Conservation (phyloP, 2,888 invertebrate genomes). For the Caenorhabditis zanzibari region DNA sequence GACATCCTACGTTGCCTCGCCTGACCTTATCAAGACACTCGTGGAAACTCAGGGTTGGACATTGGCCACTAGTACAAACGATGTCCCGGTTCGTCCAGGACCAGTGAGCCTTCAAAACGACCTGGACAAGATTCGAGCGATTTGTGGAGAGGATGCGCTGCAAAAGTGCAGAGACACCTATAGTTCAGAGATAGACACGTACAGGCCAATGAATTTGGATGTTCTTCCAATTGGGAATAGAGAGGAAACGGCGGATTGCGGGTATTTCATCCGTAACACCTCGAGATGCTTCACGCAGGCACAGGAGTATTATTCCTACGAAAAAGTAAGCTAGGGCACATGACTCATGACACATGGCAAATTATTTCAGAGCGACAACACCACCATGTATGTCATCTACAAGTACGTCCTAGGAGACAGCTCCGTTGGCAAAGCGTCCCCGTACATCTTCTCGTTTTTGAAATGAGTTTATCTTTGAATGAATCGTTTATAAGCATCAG, state of each 20-base stretch:
- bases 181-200: not conserved
- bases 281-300: constrained; percentile 11
- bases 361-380: constrained; percentile 17
- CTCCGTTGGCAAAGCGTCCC: constrained; percentile 19
- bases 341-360: not conserved
- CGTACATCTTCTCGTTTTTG: constrained; percentile 23
- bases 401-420: not conserved
- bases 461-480: not conserved
- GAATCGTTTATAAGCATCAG: too few relatives aligned
- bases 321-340: constrained; percentile 11
- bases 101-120: constrained; percentile 31
- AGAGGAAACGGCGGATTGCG: constrained; percentile 13
- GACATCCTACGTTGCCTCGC: not conserved
- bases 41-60: constrained; percentile 10
- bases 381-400: constrained; percentile 33
- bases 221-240: not conserved
- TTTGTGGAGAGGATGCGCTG: constrained; percentile 13
- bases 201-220: constrained; percentile 16
- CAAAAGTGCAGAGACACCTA: constrained; percentile 6
- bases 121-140: constrained; percentile 14
- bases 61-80: too few relatives aligned
- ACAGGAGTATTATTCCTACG: constrained; percentile 5
- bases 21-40: constrained; percentile 1
- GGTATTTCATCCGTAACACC: constrained; percentile 9
- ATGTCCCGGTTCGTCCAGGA: constrained; percentile 3